phyloP scores from a whole-genome alignment of 2,113 vertebrate genomes.

The Bubo bubo region DNA sequence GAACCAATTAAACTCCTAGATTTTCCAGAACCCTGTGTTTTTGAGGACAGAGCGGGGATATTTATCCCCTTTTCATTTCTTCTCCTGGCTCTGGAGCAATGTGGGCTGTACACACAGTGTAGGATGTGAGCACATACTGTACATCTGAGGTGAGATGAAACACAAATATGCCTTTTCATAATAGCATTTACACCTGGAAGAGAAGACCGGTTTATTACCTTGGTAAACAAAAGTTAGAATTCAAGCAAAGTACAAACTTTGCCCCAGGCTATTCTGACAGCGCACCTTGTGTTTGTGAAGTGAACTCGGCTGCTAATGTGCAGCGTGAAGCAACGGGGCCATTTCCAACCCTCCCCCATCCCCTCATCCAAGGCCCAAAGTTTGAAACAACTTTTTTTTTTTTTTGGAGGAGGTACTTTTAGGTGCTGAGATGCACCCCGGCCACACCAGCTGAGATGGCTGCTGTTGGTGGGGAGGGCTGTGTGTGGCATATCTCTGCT shows the following conservation, averaged over 20 bases:
- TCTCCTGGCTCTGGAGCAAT: conserved; percentile 49
- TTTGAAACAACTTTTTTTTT: conserved; percentile 55
- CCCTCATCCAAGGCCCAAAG: conserved; percentile 12
- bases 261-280: conserved; percentile 78
- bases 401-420: background rate
- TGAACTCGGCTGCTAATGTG: conserved; percentile 58
- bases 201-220: conserved; percentile 78
- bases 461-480: background rate
- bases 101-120: conserved; percentile 29
- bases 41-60: background rate
- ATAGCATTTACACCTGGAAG: conserved; percentile 83
- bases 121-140: conserved; percentile 72
- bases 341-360: background rate
- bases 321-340: conserved; percentile 59
- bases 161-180: conserved; percentile 80
- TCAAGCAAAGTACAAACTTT: conserved; percentile 85
- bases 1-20: background rate
- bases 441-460: background rate
- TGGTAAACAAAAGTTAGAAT: conserved; percentile 82
- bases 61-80: conserved; percentile 2
- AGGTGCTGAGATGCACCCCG: background rate
- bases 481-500: background rate
- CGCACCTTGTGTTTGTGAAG: conserved; percentile 77
- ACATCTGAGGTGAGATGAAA: conserved; percentile 77
- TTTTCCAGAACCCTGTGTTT: background rate